Evolutionary conservation across 1,140 invertebrate species (phyloP), one percentile per base, ranked within the genome.

Genomic region (Acromyrmex echinatior): DNA sequence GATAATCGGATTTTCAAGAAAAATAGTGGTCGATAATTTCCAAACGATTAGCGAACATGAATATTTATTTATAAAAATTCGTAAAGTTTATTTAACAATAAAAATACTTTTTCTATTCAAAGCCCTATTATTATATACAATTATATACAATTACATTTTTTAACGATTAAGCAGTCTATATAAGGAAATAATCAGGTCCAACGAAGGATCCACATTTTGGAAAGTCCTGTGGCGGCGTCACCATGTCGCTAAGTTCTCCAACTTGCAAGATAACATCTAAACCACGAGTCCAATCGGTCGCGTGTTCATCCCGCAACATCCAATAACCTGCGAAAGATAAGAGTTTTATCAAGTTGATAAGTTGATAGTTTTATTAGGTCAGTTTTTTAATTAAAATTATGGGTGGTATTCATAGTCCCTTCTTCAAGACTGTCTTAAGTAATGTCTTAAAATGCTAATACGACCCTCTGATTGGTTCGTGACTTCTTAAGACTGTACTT

Each of bases 261-360:
- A 97, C 94, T 88, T 96, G 96, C 1, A 97, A 90, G 12, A 97
- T 94, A 10, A 96, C 95, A 53, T 95, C 93, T 90, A 97, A 94
- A n/a, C 96, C 96, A 14, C 95, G 94, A 0, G 96, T 94, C 91
- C 96, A 96, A 73, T 96, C 95, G 0, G 92, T 89, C 1, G 96
- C 95, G 66, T 96, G 95, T 91, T 97, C 97, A 91, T 97, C 97
- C 81, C 97, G 96, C 86, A 97, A 94, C 93, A 97, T 96, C 97
- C 97, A 97, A 88, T 97, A 97, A 14, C 97, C 97, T 97, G 18
- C 4, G 63, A 82, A 76, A 85, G 65, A 62, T 56, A 49, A 45
- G 6, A 16, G 0, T 78, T 25, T 53, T 45, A 86, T 74, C 58
- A 78, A 76, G 18, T n/a, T 45, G n/a, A 35, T 16, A 60, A 70